A percentile compares a stretch with the other conserved stretches of the same genome.
Conservation (phyloP, 23 tunicate species). For the Trididemnum nubilum region DNA sequence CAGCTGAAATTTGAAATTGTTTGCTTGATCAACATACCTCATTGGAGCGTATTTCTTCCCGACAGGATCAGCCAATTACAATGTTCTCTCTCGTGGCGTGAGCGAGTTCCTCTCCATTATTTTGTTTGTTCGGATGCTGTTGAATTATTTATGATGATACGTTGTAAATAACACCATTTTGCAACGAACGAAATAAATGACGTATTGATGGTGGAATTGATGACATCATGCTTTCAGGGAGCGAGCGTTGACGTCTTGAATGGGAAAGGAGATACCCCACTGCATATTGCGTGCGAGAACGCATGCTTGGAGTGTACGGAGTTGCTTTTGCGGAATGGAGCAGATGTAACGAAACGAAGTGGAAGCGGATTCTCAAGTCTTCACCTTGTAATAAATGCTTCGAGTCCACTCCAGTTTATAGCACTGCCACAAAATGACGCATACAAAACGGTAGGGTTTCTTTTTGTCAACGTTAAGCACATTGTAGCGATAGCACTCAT, state of each 20-base stretch:
- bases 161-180: background rate
- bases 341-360: background rate
- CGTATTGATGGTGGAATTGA: too few species aligned
- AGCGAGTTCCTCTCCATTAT: too few species aligned
- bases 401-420: background rate
- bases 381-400: background rate
- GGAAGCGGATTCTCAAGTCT: background rate
- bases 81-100: background rate
- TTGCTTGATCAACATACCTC: too few species aligned
- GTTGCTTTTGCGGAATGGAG: background rate
- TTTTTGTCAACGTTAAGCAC: too few species aligned
- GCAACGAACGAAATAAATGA: too few species aligned
- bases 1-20: too few species aligned
- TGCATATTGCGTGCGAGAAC: background rate
- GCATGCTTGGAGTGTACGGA: slow-evolving; percentile 2
- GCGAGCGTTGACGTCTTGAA: background rate
- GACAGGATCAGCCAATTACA: background rate
- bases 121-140: too few species aligned
- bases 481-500: too few species aligned
- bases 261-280: background rate
- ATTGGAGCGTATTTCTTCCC: too few species aligned
- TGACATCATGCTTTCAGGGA: background rate
- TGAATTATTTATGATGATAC: too few species aligned
- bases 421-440: background rate
- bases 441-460: background rate